Evolutionary conservation across 2,888 invertebrate genomes (phyloP).

Genomic region (Cylindroiulus punctatus): DNA sequence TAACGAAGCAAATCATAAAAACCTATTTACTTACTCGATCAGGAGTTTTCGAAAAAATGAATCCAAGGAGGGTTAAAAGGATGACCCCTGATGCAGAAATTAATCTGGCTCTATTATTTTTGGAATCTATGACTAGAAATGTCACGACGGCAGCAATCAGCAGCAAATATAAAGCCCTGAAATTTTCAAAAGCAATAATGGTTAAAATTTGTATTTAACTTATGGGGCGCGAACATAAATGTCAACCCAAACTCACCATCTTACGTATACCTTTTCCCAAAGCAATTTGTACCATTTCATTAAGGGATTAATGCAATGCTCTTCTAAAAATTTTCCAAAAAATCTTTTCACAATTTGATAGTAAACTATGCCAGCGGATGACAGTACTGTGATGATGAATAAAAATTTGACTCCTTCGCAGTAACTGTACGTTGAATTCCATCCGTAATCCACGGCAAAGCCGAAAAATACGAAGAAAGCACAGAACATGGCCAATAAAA

Average conservation of each 20-base stretch:
- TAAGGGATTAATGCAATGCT: constrained; percentile 58
- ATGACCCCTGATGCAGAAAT: constrained; percentile 76
- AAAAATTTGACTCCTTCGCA: constrained; percentile 81
- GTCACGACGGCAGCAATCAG: constrained; percentile 70
- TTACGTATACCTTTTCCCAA: constrained; percentile 59
- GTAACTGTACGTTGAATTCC: constrained; percentile 60
- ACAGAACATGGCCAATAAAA: not conserved
- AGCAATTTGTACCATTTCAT: constrained; percentile 57
- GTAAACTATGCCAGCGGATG: constrained; percentile 75
- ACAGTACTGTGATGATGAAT: constrained; percentile 72
- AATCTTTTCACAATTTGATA: constrained; percentile 73
- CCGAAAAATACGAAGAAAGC: constrained; percentile 54
- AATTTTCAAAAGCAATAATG: constrained; percentile 14
- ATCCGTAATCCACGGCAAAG: constrained; percentile 50
- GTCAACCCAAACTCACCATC: constrained; percentile 26
- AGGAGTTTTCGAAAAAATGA: constrained; percentile 73
- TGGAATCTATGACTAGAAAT: constrained; percentile 76
- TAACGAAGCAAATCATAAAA: not conserved
- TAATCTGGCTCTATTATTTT: constrained; percentile 71
- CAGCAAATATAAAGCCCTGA: constrained; percentile 65
- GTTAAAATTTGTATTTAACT: no score
- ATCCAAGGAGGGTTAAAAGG: constrained; percentile 74
- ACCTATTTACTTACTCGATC: constrained; percentile 66
- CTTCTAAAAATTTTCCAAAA: constrained; percentile 68
- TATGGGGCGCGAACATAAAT: not conserved